A percentile compares a stretch with the other conserved stretches of the same genome.
Evolutionary conservation across 1,140 invertebrate species (phyloP).

Genomic region (Drosophila gunungcola): DNA sequence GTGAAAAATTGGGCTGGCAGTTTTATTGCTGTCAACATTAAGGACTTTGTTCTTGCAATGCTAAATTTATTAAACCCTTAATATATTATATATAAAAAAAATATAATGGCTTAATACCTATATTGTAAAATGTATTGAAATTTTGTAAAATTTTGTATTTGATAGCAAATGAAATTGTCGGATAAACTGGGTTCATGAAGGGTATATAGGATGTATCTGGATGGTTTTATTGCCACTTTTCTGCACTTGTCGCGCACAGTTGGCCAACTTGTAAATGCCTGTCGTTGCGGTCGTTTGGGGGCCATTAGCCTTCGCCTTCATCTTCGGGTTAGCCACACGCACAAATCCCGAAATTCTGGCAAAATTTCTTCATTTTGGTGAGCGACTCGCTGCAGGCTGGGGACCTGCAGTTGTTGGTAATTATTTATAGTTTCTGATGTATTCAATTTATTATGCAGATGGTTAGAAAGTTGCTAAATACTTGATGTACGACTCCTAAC

Average conservation of each 20-base stretch:
- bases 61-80: no score
- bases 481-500: slow-evolving; percentile 72
- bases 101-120: no score
- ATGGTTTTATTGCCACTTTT: slow-evolving; percentile 34
- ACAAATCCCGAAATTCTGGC: slow-evolving; percentile 79
- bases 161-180: no score
- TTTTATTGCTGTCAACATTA: no score
- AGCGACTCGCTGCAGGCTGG: slow-evolving; percentile 61
- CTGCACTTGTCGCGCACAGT: slow-evolving; percentile 72
- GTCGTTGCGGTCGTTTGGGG: slow-evolving; percentile 51
- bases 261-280: slow-evolving; percentile 67
- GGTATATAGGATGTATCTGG: slow-evolving; percentile 1
- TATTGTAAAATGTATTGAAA: no score
- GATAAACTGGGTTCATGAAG: background rate
- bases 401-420: slow-evolving; percentile 71
- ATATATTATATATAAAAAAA: no score
- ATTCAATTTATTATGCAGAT: slow-evolving; percentile 83
- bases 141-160: no score
- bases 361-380: slow-evolving; percentile 77
- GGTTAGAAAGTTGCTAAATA: slow-evolving; percentile 78
- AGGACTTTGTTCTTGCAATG: no score
- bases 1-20: no score
- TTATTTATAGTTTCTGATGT: slow-evolving; percentile 83
- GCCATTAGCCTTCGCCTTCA: slow-evolving; percentile 73
- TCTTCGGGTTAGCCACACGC: slow-evolving; percentile 42